Evolutionary conservation across 1,140 invertebrate genomes (phyloP), one percentile per base, ranked within the genome.

Genomic region (Pentalonia nigronervosa): DNA sequence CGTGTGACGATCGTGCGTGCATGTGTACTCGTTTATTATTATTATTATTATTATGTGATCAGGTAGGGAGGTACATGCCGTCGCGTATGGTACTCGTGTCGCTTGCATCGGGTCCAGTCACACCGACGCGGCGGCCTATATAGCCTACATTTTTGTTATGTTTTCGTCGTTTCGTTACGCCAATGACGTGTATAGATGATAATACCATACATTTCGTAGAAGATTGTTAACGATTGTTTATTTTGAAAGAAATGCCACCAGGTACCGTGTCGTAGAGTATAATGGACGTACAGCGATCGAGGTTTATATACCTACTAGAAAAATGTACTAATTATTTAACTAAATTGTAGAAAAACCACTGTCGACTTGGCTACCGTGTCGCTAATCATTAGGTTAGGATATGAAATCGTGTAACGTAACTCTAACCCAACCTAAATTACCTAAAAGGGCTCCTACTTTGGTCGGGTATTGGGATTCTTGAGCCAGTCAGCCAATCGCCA

Each of bases 21-120:
- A 25, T 47, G 84, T 45, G 45, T 30, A 45, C 21, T 17, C 20
- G 47, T 47, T 60, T 67, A 67, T 67, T 67, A 67, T 67, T 67
- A 60, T 60, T 56, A 76, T 67, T 67, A 67, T 67, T 67, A 67
- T 67, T 60, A 17, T 76, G 87, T 34, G 87, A 89, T 89, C 88
- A 56, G 88, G 88, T 36, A 89, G 36, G 25, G 30, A 86, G n/a
- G 23, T 9, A 25, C 86, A 88, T 30, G 30, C 47, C 45, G 47
- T 88, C 41, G 86, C 60, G 30, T n/a, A n/a, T 67, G 60, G 60
- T 9, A 11, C 30, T 76, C 60, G 60, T 34, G 60, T 88, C 34
- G 50, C 6, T 76, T 17, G 60, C 48, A 34, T 36, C 48, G 48
- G 34, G 88, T 89, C 48, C 88, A 36, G 88, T 89, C 88, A 23